Evolutionary conservation across 2,797 vertebrate species (phyloP).

Genomic region (Acrossocheilus wenchowensis): DNA sequence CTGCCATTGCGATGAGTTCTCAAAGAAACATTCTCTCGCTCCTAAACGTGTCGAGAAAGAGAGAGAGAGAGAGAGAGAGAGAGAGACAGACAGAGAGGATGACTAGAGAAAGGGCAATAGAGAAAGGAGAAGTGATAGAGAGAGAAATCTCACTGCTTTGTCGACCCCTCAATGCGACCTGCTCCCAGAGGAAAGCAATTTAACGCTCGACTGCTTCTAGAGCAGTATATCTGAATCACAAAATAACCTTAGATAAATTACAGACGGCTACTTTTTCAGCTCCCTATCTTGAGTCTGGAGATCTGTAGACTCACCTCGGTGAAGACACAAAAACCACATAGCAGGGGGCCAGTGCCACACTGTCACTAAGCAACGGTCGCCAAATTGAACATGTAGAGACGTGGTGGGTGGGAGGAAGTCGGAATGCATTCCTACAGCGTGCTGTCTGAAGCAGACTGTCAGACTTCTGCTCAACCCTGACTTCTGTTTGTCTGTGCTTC

Average conservation of each 20-base stretch:
- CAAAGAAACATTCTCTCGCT: constrained; percentile 66
- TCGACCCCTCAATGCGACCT: constrained; percentile 77
- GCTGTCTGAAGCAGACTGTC: constrained; percentile 14
- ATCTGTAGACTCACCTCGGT: constrained; percentile 73
- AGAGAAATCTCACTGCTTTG: constrained; percentile 66
- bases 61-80: constrained; percentile 1
- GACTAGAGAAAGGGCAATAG: constrained; percentile 46
- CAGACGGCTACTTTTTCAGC: constrained; percentile 72
- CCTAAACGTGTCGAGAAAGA: constrained; percentile 59
- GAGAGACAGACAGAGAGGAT: constrained; percentile 34
- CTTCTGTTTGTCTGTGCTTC: constrained; percentile 13
- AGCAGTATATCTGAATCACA: constrained; percentile 81
- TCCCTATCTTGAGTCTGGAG: constrained; percentile 74
- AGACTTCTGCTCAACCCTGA: constrained; percentile 13
- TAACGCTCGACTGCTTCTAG: constrained; percentile 81
- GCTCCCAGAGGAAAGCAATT: constrained; percentile 88
- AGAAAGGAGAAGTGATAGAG: constrained; percentile 48
- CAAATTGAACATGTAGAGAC: constrained; percentile 53
- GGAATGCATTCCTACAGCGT: constrained; percentile 39
- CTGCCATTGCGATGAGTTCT: constrained; percentile 73
- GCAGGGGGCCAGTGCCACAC: constrained; percentile 66
- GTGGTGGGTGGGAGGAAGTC: constrained; percentile 44
- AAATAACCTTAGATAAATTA: constrained; percentile 85
- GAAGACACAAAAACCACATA: constrained; percentile 73
- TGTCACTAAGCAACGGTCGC: constrained; percentile 72